Conservation (phyloP, 2,113 vertebrate species). For the Cranoglanis bouderius region DNA sequence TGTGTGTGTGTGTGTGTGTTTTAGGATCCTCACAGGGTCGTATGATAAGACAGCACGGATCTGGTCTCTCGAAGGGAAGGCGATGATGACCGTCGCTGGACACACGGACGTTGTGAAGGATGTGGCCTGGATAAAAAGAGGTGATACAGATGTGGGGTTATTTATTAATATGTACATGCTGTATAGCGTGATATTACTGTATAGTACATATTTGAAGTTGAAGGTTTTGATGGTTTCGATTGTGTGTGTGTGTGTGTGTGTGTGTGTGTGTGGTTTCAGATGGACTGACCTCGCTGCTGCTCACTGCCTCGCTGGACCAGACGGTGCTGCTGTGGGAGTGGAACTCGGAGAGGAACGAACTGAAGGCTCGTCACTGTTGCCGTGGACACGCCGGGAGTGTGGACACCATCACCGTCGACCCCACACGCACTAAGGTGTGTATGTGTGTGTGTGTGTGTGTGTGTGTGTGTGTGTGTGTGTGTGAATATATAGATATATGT, state of each 20-base stretch:
- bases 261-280: conserved; percentile 68
- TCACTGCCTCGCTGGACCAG: conserved; percentile 95
- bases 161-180: not conserved
- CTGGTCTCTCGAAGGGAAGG: conserved; percentile 93
- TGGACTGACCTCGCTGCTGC: conserved; percentile 82
- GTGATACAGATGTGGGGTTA: conserved; percentile 63
- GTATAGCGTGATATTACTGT: not conserved
- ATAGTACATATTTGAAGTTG: too few relatives aligned
- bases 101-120: conserved; percentile 96
- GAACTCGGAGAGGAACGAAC: conserved; percentile 88
- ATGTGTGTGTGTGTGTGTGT: not conserved
- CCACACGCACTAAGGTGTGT: conserved; percentile 83
- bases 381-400: conserved; percentile 91
- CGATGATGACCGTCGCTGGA: conserved; percentile 83
- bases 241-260: not conserved
- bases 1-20: conserved; percentile 9
- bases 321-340: conserved; percentile 94
- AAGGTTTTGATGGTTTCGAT: not conserved
- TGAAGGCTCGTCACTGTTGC: conserved; percentile 90
- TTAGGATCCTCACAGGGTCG: conserved; percentile 93
- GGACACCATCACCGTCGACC: conserved; percentile 84
- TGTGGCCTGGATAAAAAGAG: conserved; percentile 93
- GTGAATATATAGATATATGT: not conserved
- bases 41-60: conserved; percentile 93
- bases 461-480: conserved; percentile 66